A percentile compares a stretch with the other conserved stretches of the same genome.
Evolutionary conservation across 2,113 vertebrate species (phyloP).

Genomic region (Perca flavescens): DNA sequence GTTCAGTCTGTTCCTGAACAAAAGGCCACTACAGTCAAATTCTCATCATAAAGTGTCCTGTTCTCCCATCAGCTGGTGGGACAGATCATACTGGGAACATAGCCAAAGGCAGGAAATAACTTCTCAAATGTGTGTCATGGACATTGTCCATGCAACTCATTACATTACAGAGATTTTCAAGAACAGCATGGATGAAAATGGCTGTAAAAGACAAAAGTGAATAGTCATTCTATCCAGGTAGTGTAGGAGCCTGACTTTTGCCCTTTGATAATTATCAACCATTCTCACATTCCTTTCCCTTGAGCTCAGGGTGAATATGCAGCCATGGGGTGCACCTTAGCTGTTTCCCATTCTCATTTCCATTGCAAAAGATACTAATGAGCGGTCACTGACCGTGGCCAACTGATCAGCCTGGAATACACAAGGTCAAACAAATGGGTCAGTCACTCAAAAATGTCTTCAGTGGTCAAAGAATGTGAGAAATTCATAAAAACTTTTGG

Average conservation of each 20-base stretch:
- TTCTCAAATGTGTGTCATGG: constrained; percentile 49
- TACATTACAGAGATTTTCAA: background rate
- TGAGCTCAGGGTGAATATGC: constrained; percentile 35
- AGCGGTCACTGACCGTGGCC: constrained; percentile 3
- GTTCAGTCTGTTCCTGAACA: constrained; percentile 30
- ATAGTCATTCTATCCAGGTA: constrained; percentile 14
- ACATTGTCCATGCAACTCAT: constrained; percentile 9
- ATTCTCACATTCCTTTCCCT: constrained; percentile 67
- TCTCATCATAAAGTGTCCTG: constrained; percentile 44
- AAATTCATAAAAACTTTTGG: background rate
- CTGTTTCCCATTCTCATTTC: constrained; percentile 60
- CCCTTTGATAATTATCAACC: constrained; percentile 62
- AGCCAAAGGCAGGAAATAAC: constrained; percentile 66
- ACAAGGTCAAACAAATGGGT: constrained; percentile 58
- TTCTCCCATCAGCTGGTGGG: constrained; percentile 53
- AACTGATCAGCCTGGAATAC: constrained; percentile 64
- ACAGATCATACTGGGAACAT: constrained; percentile 51
- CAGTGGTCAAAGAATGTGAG: constrained; percentile 5
- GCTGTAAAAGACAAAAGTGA: constrained; percentile 21
- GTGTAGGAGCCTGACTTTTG: constrained; percentile 27
- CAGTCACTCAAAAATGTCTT: background rate
- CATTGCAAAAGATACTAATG: constrained; percentile 61
- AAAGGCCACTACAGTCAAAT: constrained; percentile 50
- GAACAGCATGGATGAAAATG: background rate
- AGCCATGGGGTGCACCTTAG: constrained; percentile 16